Percentiles rank a stretch among this genome's conserved stretches.
These are phyloP conservation scores for Drosophila funebris DNA, from an alignment of 1,140 invertebrate genomes.

Conservation along the genomic window DNA sequence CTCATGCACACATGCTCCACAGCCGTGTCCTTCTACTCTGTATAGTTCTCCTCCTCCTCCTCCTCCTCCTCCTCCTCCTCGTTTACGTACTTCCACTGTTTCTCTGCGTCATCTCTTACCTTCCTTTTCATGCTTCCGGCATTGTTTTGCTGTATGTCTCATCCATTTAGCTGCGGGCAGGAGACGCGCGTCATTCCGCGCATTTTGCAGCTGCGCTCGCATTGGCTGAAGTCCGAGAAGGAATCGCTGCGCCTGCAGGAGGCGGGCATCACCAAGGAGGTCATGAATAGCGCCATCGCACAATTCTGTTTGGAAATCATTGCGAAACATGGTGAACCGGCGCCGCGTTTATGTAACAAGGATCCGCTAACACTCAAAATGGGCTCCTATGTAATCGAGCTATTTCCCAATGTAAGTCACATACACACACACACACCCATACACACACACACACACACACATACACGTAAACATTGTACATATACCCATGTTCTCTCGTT, in stretches of 20 bases:
- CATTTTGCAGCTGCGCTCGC: slow-evolving; percentile 94
- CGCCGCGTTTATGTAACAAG: slow-evolving; percentile 97
- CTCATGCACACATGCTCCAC: slow-evolving; percentile 1
- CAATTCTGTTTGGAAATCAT: slow-evolving; percentile 98
- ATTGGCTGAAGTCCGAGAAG: slow-evolving; percentile 96
- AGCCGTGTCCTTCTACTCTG: neutral
- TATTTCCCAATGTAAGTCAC: slow-evolving; percentile 88
- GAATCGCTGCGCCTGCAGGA: slow-evolving; percentile 94
- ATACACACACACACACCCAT: neutral
- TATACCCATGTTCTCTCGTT: too few species aligned
- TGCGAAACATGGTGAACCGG: slow-evolving; percentile 96
- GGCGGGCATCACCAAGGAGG: slow-evolving; percentile 96
- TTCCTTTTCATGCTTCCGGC: slow-evolving; percentile 15
- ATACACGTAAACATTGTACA: neutral
- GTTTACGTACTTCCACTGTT: too few species aligned
- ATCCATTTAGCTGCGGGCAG: slow-evolving; percentile 93
- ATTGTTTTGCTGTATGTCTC: slow-evolving; percentile 15
- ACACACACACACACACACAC: neutral
- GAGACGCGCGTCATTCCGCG: slow-evolving; percentile 98
- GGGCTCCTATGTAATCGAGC: slow-evolving; percentile 92
- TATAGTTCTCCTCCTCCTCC: too few species aligned
- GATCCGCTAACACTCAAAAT: slow-evolving; percentile 99
- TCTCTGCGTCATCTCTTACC: slow-evolving; percentile 6
- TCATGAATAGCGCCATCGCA: slow-evolving; percentile 96
- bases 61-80: neutral